Evolutionary conservation across 2,888 invertebrate species (phyloP), one percentile per base, ranked within the genome.

Genomic region (Protonemura montana): DNA sequence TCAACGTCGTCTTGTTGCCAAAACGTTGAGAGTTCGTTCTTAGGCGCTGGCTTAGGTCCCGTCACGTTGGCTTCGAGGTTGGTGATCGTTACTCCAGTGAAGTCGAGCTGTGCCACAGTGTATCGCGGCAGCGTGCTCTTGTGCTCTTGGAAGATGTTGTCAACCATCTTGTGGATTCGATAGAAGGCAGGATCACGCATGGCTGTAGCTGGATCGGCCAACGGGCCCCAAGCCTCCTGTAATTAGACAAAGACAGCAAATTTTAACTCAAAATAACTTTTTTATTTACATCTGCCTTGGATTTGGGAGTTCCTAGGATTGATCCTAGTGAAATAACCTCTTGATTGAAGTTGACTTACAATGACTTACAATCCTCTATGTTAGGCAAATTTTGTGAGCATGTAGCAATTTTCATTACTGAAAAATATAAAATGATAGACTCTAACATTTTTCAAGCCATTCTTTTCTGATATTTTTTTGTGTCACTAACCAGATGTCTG

Each of bases 141-240:
- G 91, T 95, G 95, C 88, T 94, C 93, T 89, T 94, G 93, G 93
- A 97, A 97, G 35, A 97, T 92, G 89, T 96, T 95, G 89, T 97
- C 96, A 29, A 97, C 92, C 90, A 94, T 95, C 0, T 95, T 93
- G 90, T 97, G 97, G 96, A 96, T 97, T 90, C 96, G 94, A 92
- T 97, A 97, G 93, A 97, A 97, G n/a, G 95, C 92, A 0, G 97
- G 97, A 91, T 97, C 97, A 0, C 97, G 93, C 97, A 97, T 97
- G 0, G 97, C 96, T 0, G 97, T 97, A 0, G 96, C 94, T 0
- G 96, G 94, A 90, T 97, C 97, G 0, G 96, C 97, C 94, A 97
- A 97, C 35, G 96, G 95, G 76, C 95, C 95, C 89, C 95, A 95
- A 83, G 94, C 94, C 91, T 97, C 97, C 95, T 96, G 90, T 6